Percentiles rank a stretch among this genome's conserved stretches.
Conservation (phyloP, 2,113 vertebrate species). For the Butorides virescens region DNA sequence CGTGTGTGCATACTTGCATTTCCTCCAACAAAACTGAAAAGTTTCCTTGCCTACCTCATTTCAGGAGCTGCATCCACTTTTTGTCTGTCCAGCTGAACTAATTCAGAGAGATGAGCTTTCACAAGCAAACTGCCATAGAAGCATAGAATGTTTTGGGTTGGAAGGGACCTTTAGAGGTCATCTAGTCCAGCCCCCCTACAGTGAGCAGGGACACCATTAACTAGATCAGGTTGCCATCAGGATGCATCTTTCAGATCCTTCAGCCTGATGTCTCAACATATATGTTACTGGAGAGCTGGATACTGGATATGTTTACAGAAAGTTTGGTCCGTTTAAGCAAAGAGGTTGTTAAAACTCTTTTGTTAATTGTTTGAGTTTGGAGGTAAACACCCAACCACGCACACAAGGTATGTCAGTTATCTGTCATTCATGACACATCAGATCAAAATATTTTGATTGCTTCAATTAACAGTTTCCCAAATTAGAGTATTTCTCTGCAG, state of each 20-base stretch:
- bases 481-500: not conserved
- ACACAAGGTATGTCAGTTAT: not conserved
- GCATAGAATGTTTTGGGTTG: no score
- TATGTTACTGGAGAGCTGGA: not conserved
- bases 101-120: not conserved
- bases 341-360: not conserved
- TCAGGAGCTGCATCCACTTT: not conserved
- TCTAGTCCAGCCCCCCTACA: no score
- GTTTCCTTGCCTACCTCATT: not conserved
- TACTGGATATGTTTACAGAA: not conserved
- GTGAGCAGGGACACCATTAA: no score
- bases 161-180: no score
- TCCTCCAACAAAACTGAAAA: constrained; percentile 2
- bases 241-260: not conserved
- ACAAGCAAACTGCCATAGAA: not conserved
- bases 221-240: not conserved
- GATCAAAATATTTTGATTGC: not conserved
- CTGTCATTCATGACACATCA: not conserved
- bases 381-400: not conserved
- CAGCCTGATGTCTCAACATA: not conserved
- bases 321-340: not conserved
- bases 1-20: not conserved
- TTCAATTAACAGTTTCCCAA: not conserved
- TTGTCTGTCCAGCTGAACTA: constrained; percentile 8
- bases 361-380: not conserved